These are phyloP conservation scores for Dastarcus helophoroides DNA, from an alignment of 2,888 invertebrate genomes.

Conservation along the genomic window DNA sequence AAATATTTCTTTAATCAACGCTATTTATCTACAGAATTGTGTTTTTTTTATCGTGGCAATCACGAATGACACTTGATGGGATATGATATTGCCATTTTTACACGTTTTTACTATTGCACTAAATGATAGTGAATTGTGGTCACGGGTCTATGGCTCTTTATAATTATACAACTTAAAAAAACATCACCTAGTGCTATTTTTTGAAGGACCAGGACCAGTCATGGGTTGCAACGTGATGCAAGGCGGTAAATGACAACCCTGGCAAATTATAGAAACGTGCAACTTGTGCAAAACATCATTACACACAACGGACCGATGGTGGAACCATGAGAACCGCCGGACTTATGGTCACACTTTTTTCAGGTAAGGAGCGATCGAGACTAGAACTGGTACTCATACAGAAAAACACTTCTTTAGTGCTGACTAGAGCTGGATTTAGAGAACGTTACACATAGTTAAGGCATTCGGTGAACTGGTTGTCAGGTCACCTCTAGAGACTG, in stretches of 20 bases:
- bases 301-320: slow-evolving; percentile 9
- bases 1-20: slow-evolving; percentile 39
- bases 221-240: too few relatives aligned
- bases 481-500: too few relatives aligned
- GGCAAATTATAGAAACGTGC: slow-evolving; percentile 22
- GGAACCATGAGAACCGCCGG: not conserved
- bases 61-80: slow-evolving; percentile 35
- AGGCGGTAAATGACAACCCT: not conserved
- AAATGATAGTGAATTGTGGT: slow-evolving; percentile 15
- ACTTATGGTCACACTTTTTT: not conserved
- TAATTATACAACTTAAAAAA: too few relatives aligned
- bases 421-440: slow-evolving; percentile 30
- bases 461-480: slow-evolving; percentile 35
- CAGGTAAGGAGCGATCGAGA: slow-evolving; percentile 22
- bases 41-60: slow-evolving; percentile 32
- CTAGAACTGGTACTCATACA: slow-evolving; percentile 28
- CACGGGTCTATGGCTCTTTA: not conserved
- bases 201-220: too few relatives aligned
- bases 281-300: slow-evolving; percentile 31
- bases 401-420: slow-evolving; percentile 26
- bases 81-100: slow-evolving; percentile 40
- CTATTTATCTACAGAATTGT: slow-evolving; percentile 37
- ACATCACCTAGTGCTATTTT: too few relatives aligned
- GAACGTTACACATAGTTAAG: slow-evolving; percentile 28
- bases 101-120: slow-evolving; percentile 38